Conservation (phyloP, 2,113 vertebrate species). For the Todiramphus chloris region DNA sequence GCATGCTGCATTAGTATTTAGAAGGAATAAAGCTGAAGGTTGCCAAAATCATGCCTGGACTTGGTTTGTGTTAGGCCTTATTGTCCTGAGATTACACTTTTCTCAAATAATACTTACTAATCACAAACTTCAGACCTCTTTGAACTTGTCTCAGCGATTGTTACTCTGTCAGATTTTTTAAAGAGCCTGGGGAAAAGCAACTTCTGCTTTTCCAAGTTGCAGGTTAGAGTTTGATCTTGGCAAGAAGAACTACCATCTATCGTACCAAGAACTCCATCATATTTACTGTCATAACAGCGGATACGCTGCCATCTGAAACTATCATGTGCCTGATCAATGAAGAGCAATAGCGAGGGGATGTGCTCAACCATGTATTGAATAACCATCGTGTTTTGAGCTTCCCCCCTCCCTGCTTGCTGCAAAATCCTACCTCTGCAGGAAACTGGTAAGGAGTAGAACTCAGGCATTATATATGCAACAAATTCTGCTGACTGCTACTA, state of each 20-base stretch:
- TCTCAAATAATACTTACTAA: neutral
- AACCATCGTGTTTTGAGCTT: neutral
- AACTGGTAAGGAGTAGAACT: slow-evolving; percentile 4
- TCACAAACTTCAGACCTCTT: neutral
- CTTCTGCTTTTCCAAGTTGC: neutral
- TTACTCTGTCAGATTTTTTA: neutral
- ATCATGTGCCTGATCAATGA: neutral
- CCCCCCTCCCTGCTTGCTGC: neutral
- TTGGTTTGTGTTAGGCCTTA: neutral
- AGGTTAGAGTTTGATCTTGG: neutral
- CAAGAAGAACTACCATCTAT: neutral
- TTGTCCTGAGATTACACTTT: neutral
- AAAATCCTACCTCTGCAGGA: neutral
- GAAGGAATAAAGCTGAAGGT: neutral
- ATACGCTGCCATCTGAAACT: neutral
- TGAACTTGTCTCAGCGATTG: neutral
- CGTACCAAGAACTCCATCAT: neutral
- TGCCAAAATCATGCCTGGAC: neutral
- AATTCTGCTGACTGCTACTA: slow-evolving; percentile 57
- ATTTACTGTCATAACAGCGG: neutral
- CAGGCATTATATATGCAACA: slow-evolving; percentile 45
- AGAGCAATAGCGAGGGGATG: neutral
- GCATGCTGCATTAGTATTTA: neutral
- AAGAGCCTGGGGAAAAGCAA: neutral
- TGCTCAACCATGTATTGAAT: neutral